A percentile compares a stretch with the other conserved stretches of the same genome.
phyloP scores from a whole-genome alignment of 2,797 vertebrate species.

The Percopsis omiscomaycus region DNA sequence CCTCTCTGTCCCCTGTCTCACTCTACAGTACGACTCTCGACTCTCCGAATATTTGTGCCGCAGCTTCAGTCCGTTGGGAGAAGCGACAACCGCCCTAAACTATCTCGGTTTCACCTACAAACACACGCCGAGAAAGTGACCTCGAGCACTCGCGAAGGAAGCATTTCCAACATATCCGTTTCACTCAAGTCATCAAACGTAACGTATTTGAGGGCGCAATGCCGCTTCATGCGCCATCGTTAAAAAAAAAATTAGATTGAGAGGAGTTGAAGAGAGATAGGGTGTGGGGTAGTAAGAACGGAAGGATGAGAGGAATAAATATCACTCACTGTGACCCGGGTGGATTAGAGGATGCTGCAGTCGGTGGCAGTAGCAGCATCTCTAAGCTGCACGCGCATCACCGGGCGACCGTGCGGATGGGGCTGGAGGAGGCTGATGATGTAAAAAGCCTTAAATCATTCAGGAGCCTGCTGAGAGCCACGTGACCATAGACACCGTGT shows the following conservation, averaged over 20 bases:
- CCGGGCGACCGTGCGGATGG: constrained; percentile 35
- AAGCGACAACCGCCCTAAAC: constrained; percentile 59
- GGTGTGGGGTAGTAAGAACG: constrained; percentile 1
- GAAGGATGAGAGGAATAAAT: constrained; percentile 35
- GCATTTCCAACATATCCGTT: constrained; percentile 14
- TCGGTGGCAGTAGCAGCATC: constrained; percentile 73
- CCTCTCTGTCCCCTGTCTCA: constrained; percentile 18
- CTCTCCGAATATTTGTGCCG: constrained; percentile 36
- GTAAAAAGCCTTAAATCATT: constrained; percentile 76
- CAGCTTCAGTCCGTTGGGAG: constrained; percentile 54
- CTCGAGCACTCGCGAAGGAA: constrained; percentile 19
- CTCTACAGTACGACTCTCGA: neutral
- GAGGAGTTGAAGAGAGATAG: constrained; percentile 1
- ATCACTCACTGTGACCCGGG: constrained; percentile 65
- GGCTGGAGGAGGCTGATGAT: constrained; percentile 51
- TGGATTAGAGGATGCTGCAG: constrained; percentile 72
- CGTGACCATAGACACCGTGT: constrained; percentile 60
- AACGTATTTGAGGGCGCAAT: constrained; percentile 13
- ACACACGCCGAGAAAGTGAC: constrained; percentile 22
- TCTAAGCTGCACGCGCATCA: constrained; percentile 59
- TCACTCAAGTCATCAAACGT: constrained; percentile 13
- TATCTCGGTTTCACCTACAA: constrained; percentile 9
- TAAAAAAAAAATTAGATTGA: constrained; percentile 26
- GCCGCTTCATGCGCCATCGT: constrained; percentile 59
- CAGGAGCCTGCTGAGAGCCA: constrained; percentile 64